These are phyloP conservation scores for Achatina immaculata DNA, from an alignment of 1,140 invertebrate genomes.

Conservation along the genomic window DNA sequence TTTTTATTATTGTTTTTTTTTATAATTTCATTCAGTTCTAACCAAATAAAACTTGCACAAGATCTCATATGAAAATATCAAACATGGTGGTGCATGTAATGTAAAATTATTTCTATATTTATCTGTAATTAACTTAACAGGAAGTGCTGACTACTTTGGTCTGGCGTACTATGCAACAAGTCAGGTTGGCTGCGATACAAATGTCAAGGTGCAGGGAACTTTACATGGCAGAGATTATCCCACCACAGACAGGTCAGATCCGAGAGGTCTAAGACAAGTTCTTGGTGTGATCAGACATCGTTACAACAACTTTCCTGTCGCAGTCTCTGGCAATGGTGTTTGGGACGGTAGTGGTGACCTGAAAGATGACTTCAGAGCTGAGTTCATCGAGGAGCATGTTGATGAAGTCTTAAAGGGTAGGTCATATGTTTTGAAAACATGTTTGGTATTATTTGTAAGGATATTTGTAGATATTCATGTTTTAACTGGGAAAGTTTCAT, in stretches of 20 bases:
- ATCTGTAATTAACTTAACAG: too few species aligned
- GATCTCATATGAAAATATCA: too few species aligned
- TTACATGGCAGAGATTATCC: not conserved
- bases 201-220: not conserved
- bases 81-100: too few species aligned
- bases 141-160: constrained; percentile 51
- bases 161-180: constrained; percentile 55
- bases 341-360: constrained; percentile 61
- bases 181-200: constrained; percentile 25
- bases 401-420: constrained; percentile 61
- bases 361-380: constrained; percentile 46
- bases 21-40: too few species aligned
- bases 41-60: too few species aligned
- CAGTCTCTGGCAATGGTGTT: constrained; percentile 81
- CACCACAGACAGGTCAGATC: not conserved
- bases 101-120: too few species aligned
- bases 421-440: not conserved
- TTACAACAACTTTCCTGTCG: constrained; percentile 76
- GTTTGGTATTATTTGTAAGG: not conserved
- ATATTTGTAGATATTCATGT: not conserved
- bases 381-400: constrained; percentile 45
- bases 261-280: constrained; percentile 75
- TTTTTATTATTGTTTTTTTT: too few species aligned
- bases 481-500: not conserved
- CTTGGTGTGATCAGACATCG: constrained; percentile 76